These are phyloP conservation scores for Chroicocephalus ridibundus DNA, from an alignment of 2,113 vertebrate genomes.

Conservation along the genomic window DNA sequence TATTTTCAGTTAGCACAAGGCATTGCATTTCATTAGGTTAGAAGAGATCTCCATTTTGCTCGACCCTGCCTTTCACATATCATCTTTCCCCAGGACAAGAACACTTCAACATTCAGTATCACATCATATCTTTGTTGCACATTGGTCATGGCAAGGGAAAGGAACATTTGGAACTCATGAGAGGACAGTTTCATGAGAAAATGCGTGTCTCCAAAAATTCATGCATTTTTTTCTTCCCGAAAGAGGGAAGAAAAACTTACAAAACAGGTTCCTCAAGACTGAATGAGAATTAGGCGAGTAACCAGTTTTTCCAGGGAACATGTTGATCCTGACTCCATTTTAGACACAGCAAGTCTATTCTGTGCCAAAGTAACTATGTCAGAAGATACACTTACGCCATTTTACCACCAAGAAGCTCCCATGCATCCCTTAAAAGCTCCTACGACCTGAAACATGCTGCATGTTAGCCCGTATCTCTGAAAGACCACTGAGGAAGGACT, in stretches of 20 bases:
- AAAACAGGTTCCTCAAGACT: neutral
- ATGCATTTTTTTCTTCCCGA: neutral
- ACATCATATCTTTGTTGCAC: neutral
- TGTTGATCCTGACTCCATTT: neutral
- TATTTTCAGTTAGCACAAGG: neutral
- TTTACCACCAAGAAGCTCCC: neutral
- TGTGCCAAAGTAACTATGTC: neutral
- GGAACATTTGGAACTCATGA: neutral
- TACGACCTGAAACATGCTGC: neutral
- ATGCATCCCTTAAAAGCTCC: neutral
- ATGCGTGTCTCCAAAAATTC: neutral
- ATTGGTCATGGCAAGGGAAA: neutral
- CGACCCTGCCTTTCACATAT: neutral
- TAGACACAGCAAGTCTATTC: neutral
- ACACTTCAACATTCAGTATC: neutral
- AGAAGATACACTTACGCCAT: neutral
- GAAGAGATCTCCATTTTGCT: neutral
- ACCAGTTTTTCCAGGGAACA: neutral
- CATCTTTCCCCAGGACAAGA: neutral
- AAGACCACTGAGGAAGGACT: neutral
- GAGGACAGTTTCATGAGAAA: neutral
- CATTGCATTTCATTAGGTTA: neutral
- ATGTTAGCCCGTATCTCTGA: accelerated
- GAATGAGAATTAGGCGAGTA: neutral
- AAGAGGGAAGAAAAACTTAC: neutral